These are phyloP conservation scores for Casuarius casuarius DNA, from an alignment of 2,113 vertebrate species.

Conservation along the genomic window DNA sequence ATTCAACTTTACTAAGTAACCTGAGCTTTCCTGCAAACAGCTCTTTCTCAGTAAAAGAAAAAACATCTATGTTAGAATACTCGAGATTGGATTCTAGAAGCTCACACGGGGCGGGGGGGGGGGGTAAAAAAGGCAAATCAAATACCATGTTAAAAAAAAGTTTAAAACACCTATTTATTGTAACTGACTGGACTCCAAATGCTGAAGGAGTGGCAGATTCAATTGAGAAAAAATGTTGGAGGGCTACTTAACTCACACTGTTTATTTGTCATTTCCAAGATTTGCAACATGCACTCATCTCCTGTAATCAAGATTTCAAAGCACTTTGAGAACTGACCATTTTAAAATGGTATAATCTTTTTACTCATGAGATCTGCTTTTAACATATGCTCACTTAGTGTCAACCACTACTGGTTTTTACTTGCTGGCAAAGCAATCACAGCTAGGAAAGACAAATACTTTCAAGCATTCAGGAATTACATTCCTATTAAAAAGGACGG, in stretches of 20 bases:
- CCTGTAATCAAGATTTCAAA: neutral
- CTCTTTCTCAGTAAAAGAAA: too few relatives aligned
- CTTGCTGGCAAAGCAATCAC: neutral
- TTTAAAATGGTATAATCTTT: neutral
- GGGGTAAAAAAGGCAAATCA: neutral
- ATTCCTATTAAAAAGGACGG: neutral
- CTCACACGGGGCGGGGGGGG: accelerated
- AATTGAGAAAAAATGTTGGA: neutral
- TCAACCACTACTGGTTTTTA: neutral
- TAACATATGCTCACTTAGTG: neutral
- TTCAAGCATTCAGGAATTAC: neutral
- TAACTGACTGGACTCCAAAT: neutral
- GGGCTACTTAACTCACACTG: accelerated
- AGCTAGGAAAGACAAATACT: neutral
- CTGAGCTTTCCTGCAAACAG: too few relatives aligned
- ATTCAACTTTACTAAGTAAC: neutral
- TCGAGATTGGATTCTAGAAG: neutral
- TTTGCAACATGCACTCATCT: neutral
- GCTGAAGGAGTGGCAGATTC: neutral
- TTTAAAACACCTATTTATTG: neutral
- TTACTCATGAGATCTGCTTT: neutral
- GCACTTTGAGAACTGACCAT: neutral
- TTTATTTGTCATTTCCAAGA: neutral
- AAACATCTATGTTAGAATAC: neutral
- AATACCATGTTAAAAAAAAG: neutral